Percentiles rank a stretch among this genome's conserved stretches.
Conservation (phyloP, 2,888 invertebrate genomes). For the Drosophila longiperda region DNA sequence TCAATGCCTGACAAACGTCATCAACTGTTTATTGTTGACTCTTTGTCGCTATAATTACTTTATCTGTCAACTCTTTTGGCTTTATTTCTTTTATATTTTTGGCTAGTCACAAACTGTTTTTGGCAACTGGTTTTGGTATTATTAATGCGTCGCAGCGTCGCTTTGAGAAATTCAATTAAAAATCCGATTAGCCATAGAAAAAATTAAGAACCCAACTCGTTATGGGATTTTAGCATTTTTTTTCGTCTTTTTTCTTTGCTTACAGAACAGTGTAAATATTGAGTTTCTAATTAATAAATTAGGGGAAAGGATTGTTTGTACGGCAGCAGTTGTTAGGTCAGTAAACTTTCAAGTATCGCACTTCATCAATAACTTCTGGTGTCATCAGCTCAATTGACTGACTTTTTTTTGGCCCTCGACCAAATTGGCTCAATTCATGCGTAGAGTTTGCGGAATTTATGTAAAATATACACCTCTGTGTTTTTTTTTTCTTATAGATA, state of each 20-base stretch:
- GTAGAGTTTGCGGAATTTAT: constrained; percentile 5
- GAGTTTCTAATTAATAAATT: constrained; percentile 46
- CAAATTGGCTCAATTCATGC: constrained; percentile 29
- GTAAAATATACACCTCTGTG: constrained; percentile 5
- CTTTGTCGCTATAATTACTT: constrained; percentile 62
- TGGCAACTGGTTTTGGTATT: constrained; percentile 49
- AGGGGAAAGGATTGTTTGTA: constrained; percentile 35
- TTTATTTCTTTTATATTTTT: constrained; percentile 22
- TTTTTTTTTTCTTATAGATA: constrained; percentile 5
- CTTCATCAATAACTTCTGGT: constrained; percentile 12
- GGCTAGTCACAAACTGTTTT: constrained; percentile 26
- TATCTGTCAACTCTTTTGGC: constrained; percentile 61
- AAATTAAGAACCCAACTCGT: constrained; percentile 18
- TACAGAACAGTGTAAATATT: constrained; percentile 61
- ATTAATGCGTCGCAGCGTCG: constrained; percentile 7
- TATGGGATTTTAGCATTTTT: constrained; percentile 7
- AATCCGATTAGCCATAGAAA: constrained; percentile 33
- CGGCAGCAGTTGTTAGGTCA: constrained; percentile 33
- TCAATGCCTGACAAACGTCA: constrained; percentile 67
- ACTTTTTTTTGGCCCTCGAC: constrained; percentile 13
- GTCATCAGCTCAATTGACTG: constrained; percentile 17
- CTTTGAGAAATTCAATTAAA: constrained; percentile 64
- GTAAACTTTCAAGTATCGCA: constrained; percentile 39
- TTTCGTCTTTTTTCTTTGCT: constrained; percentile 13
- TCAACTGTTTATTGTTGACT: constrained; percentile 54